Evolutionary conservation across 2,888 invertebrate genomes (phyloP).

Genomic region (Icerya purchasi): DNA sequence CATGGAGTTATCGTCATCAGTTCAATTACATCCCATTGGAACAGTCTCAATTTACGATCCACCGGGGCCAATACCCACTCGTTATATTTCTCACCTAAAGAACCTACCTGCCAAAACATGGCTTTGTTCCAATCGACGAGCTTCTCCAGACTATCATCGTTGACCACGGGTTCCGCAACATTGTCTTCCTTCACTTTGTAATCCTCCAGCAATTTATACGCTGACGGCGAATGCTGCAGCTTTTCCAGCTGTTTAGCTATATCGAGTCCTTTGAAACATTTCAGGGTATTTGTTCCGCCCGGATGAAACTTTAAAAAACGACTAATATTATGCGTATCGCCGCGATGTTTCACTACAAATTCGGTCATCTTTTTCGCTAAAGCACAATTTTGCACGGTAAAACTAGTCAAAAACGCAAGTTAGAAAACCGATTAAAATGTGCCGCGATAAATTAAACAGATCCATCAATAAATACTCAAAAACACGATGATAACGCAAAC

Average conservation of each 20-base stretch:
- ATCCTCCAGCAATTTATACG: slow-evolving; percentile 40
- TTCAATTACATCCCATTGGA: slow-evolving; percentile 41
- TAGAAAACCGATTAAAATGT: no score
- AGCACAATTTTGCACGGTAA: no score
- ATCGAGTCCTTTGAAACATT: slow-evolving; percentile 32
- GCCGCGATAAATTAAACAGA: no score
- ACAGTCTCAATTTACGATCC: slow-evolving; percentile 41
- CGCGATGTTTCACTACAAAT: slow-evolving; percentile 27
- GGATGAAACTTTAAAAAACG: slow-evolving; percentile 48
- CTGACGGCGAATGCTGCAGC: slow-evolving; percentile 38
- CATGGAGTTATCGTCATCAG: slow-evolving; percentile 47
- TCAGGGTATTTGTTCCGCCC: slow-evolving; percentile 43
- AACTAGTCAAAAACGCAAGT: no score
- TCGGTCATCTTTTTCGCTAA: slow-evolving; percentile 15
- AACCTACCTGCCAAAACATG: slow-evolving; percentile 40
- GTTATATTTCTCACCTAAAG: slow-evolving; percentile 39
- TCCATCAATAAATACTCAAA: no score
- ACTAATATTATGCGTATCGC: slow-evolving; percentile 38
- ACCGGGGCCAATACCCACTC: slow-evolving; percentile 58
- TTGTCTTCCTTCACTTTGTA: slow-evolving; percentile 28
- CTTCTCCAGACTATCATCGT: slow-evolving; percentile 25
- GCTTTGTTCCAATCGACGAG: slow-evolving; percentile 54
- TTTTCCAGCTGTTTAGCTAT: slow-evolving; percentile 32
- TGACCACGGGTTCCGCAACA: slow-evolving; percentile 10
- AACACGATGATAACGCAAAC: no score